A percentile compares a stretch with the other conserved stretches of the same genome.
Evolutionary conservation across 2,797 vertebrate species (phyloP).

Genomic region (Crocidura indochinensis): DNA sequence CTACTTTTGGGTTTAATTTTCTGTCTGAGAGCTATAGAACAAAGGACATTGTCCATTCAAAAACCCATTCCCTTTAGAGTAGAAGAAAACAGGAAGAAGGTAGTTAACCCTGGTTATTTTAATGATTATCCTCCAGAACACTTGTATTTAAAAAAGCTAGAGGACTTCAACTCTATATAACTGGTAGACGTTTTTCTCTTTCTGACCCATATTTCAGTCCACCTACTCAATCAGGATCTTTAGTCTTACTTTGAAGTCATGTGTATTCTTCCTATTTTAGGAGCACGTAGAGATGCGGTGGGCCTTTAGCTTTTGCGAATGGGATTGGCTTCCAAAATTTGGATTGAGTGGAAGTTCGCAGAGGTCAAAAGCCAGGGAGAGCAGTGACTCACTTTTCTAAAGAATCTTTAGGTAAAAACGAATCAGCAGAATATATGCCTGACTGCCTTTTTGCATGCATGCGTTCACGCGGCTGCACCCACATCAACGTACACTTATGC

Average conservation of each 20-base stretch:
- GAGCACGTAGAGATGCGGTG: accelerated
- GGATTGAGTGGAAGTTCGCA: background rate
- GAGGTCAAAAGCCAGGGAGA: background rate
- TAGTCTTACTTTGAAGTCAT: background rate
- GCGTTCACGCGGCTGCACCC: background rate
- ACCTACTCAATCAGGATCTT: no score
- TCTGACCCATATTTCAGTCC: background rate
- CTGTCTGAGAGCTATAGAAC: constrained; percentile 65
- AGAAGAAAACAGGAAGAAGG: constrained; percentile 31
- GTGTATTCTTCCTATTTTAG: background rate
- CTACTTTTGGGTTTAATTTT: constrained; percentile 61
- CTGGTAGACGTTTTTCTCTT: constrained; percentile 9
- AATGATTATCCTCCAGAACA: constrained; percentile 27
- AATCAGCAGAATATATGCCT: background rate
- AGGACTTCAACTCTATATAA: background rate
- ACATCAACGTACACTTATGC: background rate
- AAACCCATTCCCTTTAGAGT: constrained; percentile 57
- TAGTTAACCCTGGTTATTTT: constrained; percentile 58
- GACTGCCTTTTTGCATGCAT: background rate
- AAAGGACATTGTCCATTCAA: constrained; percentile 63
- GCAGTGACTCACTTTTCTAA: background rate
- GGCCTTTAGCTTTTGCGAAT: background rate
- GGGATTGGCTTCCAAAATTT: background rate
- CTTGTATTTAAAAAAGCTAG: background rate
- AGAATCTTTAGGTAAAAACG: background rate